phyloP scores from a whole-genome alignment of 2,797 vertebrate species.

The Micropoecilia bifurca region DNA sequence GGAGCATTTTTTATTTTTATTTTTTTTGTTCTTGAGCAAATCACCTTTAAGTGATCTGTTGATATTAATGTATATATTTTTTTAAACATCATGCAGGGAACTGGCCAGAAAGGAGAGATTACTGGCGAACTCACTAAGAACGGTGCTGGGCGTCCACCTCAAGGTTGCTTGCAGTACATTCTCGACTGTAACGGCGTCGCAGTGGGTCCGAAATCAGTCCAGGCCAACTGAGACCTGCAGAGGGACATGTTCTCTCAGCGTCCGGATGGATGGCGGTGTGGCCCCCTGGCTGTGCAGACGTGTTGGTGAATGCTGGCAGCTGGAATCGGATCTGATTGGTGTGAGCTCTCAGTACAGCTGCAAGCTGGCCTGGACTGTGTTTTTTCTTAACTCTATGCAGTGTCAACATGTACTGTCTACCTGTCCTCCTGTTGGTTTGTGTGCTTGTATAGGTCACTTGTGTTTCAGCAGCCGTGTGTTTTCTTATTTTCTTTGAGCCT shows the following conservation, averaged over 20 bases:
- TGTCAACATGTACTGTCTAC: slow-evolving; percentile 90
- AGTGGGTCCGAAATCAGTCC: slow-evolving; percentile 95
- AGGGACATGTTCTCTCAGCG: slow-evolving; percentile 29
- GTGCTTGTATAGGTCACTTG: slow-evolving; percentile 90
- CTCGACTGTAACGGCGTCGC: slow-evolving; percentile 99
- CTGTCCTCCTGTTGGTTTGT: slow-evolving; percentile 88
- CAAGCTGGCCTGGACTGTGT: slow-evolving; percentile 90
- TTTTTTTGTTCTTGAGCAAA: neutral
- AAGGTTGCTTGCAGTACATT: slow-evolving; percentile 99
- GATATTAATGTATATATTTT: slow-evolving; percentile 50
- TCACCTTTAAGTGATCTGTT: neutral
- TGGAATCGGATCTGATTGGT: slow-evolving; percentile 75
- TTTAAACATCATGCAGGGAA: slow-evolving; percentile 71
- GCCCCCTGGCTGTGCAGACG: slow-evolving; percentile 84
- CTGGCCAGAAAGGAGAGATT: slow-evolving; percentile 86
- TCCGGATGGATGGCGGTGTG: slow-evolving; percentile 44
- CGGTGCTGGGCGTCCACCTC: slow-evolving; percentile 87
- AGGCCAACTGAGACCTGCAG: slow-evolving; percentile 81
- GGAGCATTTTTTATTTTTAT: neutral
- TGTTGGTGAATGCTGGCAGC: slow-evolving; percentile 79
- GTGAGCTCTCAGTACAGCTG: slow-evolving; percentile 71
- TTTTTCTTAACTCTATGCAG: slow-evolving; percentile 91
- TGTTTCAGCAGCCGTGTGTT: slow-evolving; percentile 84
- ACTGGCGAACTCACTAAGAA: slow-evolving; percentile 84
- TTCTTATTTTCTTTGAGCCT: slow-evolving; percentile 86